Percentiles rank a stretch among this genome's conserved stretches.
Conservation (phyloP, 2,888 invertebrate species). For the Heteropelma amictum region DNA sequence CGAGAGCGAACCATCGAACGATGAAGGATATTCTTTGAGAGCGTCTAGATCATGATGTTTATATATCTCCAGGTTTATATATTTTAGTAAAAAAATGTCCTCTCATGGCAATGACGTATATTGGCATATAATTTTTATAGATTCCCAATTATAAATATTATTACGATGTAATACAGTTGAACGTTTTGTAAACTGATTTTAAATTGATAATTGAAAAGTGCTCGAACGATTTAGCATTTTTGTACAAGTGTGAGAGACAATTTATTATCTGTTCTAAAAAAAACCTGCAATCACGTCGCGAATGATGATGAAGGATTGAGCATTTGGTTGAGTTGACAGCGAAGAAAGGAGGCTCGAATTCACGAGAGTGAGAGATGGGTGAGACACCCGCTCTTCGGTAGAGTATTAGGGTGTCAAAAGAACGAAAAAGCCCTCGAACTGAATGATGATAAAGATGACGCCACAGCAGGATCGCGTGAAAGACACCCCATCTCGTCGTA, state of each 20-base stretch:
- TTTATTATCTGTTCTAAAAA: neutral
- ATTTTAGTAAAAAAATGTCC: no score
- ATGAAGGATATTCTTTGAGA: no score
- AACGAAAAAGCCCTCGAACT: neutral
- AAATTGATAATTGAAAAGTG: no score
- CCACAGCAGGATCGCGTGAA: slow-evolving; percentile 25
- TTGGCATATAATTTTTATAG: no score
- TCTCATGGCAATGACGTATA: no score
- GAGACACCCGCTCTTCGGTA: neutral
- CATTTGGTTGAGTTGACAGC: slow-evolving; percentile 46
- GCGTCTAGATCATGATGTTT: no score
- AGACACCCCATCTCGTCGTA: slow-evolving; percentile 19
- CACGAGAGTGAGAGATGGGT: slow-evolving; percentile 35
- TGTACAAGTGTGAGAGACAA: neutral
- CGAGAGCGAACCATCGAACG: no score
- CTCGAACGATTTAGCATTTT: no score
- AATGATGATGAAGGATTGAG: slow-evolving; percentile 29
- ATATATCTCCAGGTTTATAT: no score
- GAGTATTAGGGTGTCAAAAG: slow-evolving; percentile 9
- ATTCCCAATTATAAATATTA: no score
- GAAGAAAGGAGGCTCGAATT: slow-evolving; percentile 26
- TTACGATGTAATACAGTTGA: no score
- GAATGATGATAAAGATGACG: slow-evolving; percentile 45
- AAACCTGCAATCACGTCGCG: slow-evolving; percentile 8
- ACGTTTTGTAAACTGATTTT: no score